A percentile compares a stretch with the other conserved stretches of the same genome.
Conservation (phyloP, 2,113 vertebrate genomes). For the Struthio camelus region DNA sequence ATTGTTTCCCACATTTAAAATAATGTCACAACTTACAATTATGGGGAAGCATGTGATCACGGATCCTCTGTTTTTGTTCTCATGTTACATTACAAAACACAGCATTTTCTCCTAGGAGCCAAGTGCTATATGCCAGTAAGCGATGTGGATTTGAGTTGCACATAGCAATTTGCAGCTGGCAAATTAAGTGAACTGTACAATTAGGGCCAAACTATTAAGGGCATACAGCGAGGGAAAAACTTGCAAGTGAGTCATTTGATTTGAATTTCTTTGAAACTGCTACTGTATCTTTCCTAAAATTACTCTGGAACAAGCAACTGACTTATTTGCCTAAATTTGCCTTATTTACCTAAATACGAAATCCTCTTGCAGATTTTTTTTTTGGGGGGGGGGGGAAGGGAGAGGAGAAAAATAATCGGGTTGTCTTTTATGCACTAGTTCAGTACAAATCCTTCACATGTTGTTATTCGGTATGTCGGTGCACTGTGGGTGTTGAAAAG, state of each 20-base stretch:
- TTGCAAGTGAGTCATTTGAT: background rate
- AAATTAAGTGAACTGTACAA: background rate
- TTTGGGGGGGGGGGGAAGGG: too few species aligned
- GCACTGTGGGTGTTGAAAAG: conserved; percentile 27
- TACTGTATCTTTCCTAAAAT: background rate
- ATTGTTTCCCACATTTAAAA: too few species aligned
- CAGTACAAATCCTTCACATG: background rate
- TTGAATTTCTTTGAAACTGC: background rate
- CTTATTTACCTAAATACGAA: background rate
- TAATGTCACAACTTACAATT: too few species aligned
- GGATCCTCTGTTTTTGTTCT: background rate
- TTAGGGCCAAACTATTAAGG: background rate
- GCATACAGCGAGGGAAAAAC: background rate
- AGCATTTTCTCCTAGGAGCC: background rate
- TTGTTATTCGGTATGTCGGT: background rate
- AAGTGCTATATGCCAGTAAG: background rate
- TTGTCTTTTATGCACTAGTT: background rate
- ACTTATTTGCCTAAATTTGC: too few species aligned
- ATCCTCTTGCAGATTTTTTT: background rate
- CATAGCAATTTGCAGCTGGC: background rate
- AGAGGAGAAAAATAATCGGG: background rate
- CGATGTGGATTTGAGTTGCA: background rate
- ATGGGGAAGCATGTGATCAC: background rate
- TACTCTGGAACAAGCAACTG: background rate
- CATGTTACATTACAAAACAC: background rate